Conservation (phyloP, 2,797 vertebrate genomes). For the Hypotaenidia philippensis region DNA sequence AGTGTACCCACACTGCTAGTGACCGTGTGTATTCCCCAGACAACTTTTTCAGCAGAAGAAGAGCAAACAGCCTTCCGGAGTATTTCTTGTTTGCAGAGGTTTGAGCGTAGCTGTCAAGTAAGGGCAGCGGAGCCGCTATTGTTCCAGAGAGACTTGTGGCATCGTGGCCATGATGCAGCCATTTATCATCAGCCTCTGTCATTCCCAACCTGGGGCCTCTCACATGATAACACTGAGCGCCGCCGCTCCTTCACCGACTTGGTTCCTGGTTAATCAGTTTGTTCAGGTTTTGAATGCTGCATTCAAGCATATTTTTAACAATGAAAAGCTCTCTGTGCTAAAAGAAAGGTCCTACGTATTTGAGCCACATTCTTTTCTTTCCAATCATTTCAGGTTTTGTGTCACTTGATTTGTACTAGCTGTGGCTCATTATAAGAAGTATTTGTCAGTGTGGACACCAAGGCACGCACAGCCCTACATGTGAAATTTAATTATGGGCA, state of each 20-base stretch:
- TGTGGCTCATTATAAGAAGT: slow-evolving; percentile 60
- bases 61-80: slow-evolving; percentile 15
- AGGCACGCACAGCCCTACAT: slow-evolving; percentile 45
- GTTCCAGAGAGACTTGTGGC: slow-evolving; percentile 56
- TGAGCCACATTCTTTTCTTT: slow-evolving; percentile 64
- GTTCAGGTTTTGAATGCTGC: slow-evolving; percentile 71
- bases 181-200: slow-evolving; percentile 63
- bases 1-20: not conserved
- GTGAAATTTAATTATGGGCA: slow-evolving; percentile 69
- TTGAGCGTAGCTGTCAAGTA: slow-evolving; percentile 40
- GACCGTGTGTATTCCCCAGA: not conserved
- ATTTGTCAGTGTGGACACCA: slow-evolving; percentile 45
- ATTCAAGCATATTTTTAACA: slow-evolving; percentile 69
- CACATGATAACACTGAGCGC: slow-evolving; percentile 25
- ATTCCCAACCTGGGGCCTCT: slow-evolving; percentile 46
- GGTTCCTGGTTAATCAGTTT: slow-evolving; percentile 68
- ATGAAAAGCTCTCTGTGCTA: slow-evolving; percentile 63
- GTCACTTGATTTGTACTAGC: slow-evolving; percentile 64
- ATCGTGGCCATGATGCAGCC: slow-evolving; percentile 23
- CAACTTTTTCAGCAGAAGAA: not conserved
- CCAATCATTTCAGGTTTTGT: slow-evolving; percentile 56
- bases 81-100: not conserved
- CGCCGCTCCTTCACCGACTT: slow-evolving; percentile 52
- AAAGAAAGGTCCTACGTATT: slow-evolving; percentile 61
- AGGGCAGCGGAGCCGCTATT: slow-evolving; percentile 27